Evolutionary conservation across 2,888 invertebrate genomes (phyloP), one percentile per base, ranked within the genome.

Genomic region (Catocala fraxini): DNA sequence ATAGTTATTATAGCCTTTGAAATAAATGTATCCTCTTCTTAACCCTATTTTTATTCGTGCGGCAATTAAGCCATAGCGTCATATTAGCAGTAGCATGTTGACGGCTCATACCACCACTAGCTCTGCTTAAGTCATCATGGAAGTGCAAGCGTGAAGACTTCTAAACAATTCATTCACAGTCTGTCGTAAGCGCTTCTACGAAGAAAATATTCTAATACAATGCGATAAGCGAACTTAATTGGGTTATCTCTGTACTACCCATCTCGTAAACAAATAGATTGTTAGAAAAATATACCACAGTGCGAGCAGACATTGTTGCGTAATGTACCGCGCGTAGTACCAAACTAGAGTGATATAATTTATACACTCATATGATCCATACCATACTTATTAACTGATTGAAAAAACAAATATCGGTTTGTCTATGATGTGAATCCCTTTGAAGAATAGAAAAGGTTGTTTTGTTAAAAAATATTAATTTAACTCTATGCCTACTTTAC

Each of bases 211-310:
- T 79, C 83, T 84, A 85, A 81, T 86, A 86, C 84, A 84, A 83
- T 81, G 71, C 70, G 90, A 92, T 91, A 91, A 90, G 80, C 63
- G 60, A 53, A 54, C 59, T 65, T 82, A 90, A 90, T 88, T 90
- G 80, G 92, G 92, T 91, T 92, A 92, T 92, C 92, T 83, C 64
- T 70, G 77, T 73, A 77, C 80, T 84, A 83, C 83, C 82, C 87
- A 88, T 88, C 87, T 86, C 80, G 82, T 83, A 87, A 86, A 85
- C 85, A 88, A 87, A 87, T 85, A 85, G 80, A 82, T 85, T 83
- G 82, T 81, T 77, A 78, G 76, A 80, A 82, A 82, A 84, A 81
- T 79, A 77, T 69, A 64, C 67, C 70, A 56, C 73, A 65, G 56
- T 35, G 41, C 53, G 68, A 67, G 63, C 68, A 78, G 70, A 64